phyloP scores from a whole-genome alignment of 2,888 invertebrate species.

The Pyrgus malvae region DNA sequence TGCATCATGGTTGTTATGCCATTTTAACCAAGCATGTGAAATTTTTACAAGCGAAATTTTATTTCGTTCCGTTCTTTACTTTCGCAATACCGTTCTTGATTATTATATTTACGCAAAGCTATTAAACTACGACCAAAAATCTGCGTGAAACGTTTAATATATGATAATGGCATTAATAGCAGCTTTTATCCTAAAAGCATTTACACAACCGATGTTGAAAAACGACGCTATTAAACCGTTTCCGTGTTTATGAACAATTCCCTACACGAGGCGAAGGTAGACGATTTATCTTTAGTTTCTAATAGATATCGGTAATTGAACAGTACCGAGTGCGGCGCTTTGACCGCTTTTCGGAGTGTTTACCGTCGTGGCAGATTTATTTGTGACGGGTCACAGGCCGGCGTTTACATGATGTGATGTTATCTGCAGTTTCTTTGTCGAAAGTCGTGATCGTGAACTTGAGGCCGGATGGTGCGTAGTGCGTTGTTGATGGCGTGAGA shows the following conservation, averaged over 20 bases:
- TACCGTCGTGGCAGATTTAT: slow-evolving; percentile 31
- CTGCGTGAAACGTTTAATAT: not conserved
- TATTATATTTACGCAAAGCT: slow-evolving; percentile 1
- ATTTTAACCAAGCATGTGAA: too few relatives aligned
- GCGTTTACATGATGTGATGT: slow-evolving; percentile 41
- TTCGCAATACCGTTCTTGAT: slow-evolving; percentile 12
- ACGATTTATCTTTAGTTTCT: slow-evolving; percentile 15
- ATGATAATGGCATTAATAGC: slow-evolving; percentile 6
- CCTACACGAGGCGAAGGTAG: slow-evolving; percentile 4
- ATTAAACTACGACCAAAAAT: not conserved
- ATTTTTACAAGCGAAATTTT: not conserved
- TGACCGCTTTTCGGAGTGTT: slow-evolving; percentile 33
- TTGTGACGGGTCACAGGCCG: slow-evolving; percentile 57
- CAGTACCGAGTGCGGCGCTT: too few relatives aligned
- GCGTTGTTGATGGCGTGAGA: not conserved
- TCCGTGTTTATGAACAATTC: not conserved
- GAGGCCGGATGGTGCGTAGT: not conserved
- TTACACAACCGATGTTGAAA: slow-evolving; percentile 14
- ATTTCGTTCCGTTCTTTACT: not conserved
- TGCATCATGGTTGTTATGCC: too few relatives aligned
- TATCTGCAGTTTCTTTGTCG: slow-evolving; percentile 56
- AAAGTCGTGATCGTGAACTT: slow-evolving; percentile 65
- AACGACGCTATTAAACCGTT: slow-evolving; percentile 1
- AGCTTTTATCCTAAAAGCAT: slow-evolving; percentile 14
- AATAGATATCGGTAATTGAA: slow-evolving; percentile 19